phyloP scores from a whole-genome alignment of 2,113 vertebrate species.

The Phrynosoma platyrhinos region DNA sequence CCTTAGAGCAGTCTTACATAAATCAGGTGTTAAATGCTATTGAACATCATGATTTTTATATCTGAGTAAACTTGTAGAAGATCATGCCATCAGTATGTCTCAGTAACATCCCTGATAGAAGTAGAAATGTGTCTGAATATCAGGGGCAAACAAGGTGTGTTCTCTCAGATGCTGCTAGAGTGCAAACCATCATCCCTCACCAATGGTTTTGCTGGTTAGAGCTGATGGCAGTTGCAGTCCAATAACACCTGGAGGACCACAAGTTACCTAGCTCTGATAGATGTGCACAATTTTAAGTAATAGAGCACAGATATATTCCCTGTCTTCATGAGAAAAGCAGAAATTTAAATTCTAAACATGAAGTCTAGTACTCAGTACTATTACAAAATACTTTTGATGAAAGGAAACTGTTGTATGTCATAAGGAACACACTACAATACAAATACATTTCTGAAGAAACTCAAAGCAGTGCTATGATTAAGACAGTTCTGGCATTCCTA shows the following conservation, averaged over 20 bases:
- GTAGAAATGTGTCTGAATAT: not conserved
- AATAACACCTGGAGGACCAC: not conserved
- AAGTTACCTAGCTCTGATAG: not conserved
- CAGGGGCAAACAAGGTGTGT: not conserved
- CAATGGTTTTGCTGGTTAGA: not conserved
- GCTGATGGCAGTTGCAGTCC: not conserved
- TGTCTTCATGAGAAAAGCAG: not conserved
- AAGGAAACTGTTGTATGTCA: not conserved
- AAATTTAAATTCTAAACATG: not conserved
- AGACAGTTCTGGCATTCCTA: conserved; percentile 13
- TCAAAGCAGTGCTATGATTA: conserved; percentile 7
- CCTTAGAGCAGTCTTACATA: no score
- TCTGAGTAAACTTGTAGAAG: no score
- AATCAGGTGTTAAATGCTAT: no score
- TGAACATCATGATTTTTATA: no score
- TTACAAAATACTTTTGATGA: not conserved
- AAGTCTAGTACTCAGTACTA: not conserved
- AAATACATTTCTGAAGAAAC: not conserved
- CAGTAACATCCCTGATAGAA: not conserved
- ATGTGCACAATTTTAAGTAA: not conserved
- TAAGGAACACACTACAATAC: not conserved
- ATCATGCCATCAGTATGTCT: no score
- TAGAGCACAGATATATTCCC: not conserved
- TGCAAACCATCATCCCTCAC: not conserved
- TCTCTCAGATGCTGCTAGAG: not conserved